These are phyloP conservation scores for Oscheius sp. DNA, from an alignment of 2,888 invertebrate species.

Conservation along the genomic window DNA sequence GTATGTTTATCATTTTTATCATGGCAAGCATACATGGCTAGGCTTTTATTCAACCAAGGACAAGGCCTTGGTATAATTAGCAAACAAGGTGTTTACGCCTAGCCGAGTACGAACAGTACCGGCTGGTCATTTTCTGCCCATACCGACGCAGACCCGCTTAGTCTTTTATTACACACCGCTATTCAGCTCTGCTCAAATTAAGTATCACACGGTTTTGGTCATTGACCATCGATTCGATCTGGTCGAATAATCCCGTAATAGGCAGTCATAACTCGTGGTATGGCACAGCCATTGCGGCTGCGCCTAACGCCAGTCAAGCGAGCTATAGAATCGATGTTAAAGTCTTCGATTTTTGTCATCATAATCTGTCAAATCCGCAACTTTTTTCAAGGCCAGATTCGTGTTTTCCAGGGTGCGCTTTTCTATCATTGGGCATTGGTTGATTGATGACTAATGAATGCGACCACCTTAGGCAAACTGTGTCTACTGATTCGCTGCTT, in stretches of 20 bases:
- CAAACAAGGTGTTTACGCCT: conserved; percentile 21
- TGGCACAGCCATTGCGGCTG: conserved; percentile 16
- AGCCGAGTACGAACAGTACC: not conserved
- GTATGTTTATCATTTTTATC: too few relatives aligned
- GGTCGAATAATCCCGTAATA: conserved; percentile 34
- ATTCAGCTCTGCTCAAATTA: too few relatives aligned
- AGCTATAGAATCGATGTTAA: not conserved
- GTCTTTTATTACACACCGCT: not conserved
- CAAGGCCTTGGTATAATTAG: conserved; percentile 21
- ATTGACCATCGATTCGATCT: conserved; percentile 26
- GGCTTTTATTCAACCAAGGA: not conserved
- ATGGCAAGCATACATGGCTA: not conserved
- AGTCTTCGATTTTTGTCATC: not conserved
- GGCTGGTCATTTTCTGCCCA: not conserved
- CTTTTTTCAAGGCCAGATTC: not conserved
- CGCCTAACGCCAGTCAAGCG: not conserved
- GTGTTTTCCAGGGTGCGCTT: not conserved
- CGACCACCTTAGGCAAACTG: conserved; percentile 14
- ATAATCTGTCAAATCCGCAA: conserved; percentile 1
- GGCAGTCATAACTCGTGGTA: conserved; percentile 22
- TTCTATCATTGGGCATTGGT: not conserved
- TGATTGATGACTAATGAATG: conserved; percentile 12
- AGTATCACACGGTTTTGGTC: too few relatives aligned
- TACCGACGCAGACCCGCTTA: not conserved
- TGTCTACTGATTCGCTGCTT: not conserved